Evolutionary conservation across 2,888 invertebrate species (phyloP).

Genomic region (Sicus ferrugineus): DNA sequence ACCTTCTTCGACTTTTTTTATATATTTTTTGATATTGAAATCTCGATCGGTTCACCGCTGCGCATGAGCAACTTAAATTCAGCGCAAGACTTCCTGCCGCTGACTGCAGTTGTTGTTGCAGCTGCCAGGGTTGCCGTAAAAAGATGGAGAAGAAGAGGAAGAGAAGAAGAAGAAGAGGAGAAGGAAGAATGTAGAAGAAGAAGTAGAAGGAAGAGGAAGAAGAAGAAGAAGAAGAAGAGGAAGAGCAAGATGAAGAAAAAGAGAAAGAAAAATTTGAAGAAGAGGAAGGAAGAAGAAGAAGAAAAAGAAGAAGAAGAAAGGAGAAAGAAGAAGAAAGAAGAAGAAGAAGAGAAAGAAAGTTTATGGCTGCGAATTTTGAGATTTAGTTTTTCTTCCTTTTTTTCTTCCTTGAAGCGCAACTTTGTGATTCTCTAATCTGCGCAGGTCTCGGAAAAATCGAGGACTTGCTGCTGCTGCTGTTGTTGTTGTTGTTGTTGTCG

Average conservation of each 20-base stretch:
- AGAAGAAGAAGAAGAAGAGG: too few relatives aligned
- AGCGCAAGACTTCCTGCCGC: neutral
- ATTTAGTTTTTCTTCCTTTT: neutral
- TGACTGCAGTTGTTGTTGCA: neutral
- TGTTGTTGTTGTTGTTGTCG: neutral
- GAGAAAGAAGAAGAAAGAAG: neutral
- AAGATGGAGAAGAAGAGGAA: neutral
- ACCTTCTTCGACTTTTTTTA: too few relatives aligned
- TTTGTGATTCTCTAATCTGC: conserved; percentile 17
- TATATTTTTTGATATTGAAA: neutral
- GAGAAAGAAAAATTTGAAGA: neutral
- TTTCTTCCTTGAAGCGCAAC: neutral
- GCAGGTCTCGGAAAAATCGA: conserved; percentile 12
- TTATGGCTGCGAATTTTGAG: neutral
- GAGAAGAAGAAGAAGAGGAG: neutral
- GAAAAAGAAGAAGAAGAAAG: neutral
- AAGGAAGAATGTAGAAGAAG: too few relatives aligned
- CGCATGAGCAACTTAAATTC: conserved; percentile 21
- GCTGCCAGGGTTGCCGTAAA: too few relatives aligned
- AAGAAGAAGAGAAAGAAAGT: neutral
- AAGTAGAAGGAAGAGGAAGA: neutral
- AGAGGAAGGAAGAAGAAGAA: neutral
- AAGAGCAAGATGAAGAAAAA: neutral
- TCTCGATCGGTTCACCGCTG: conserved; percentile 11
- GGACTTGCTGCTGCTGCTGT: neutral